These are phyloP conservation scores for Falco biarmicus DNA, from an alignment of 2,797 vertebrate genomes.

Conservation along the genomic window DNA sequence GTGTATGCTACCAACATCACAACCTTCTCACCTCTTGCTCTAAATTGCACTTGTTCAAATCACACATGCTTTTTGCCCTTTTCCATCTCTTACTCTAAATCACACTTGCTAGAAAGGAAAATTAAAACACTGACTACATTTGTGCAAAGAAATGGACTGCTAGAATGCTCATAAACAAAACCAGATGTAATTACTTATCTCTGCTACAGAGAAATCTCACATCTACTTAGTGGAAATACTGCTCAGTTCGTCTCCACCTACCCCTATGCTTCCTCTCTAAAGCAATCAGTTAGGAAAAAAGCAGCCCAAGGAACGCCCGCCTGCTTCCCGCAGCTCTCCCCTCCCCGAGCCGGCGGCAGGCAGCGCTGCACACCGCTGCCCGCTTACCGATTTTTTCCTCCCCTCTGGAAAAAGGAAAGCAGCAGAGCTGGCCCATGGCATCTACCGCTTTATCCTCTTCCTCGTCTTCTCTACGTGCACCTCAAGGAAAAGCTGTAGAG, in stretches of 20 bases:
- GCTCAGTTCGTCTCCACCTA: background rate
- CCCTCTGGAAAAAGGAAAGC: conserved; percentile 93
- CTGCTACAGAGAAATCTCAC: background rate
- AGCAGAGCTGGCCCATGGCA: conserved; percentile 98
- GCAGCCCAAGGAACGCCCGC: background rate
- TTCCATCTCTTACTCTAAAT: background rate
- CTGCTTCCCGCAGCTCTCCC: background rate
- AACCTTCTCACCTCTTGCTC: background rate
- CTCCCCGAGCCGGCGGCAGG: conserved; percentile 15
- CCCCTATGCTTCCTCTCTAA: background rate
- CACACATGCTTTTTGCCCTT: background rate
- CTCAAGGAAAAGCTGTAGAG: conserved; percentile 32
- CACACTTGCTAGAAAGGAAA: background rate
- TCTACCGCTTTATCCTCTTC: background rate
- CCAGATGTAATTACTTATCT: background rate
- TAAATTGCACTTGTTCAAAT: background rate
- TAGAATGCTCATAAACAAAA: conserved; percentile 3
- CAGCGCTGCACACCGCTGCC: background rate
- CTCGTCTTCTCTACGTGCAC: background rate
- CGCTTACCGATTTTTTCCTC: conserved; percentile 97
- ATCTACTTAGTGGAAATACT: background rate
- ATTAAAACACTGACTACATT: conserved; percentile 30
- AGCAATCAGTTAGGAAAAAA: background rate
- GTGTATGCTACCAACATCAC: background rate
- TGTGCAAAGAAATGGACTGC: conserved; percentile 13